phyloP scores from a whole-genome alignment of 2,888 invertebrate species.

The Platycheirus albimanus region DNA sequence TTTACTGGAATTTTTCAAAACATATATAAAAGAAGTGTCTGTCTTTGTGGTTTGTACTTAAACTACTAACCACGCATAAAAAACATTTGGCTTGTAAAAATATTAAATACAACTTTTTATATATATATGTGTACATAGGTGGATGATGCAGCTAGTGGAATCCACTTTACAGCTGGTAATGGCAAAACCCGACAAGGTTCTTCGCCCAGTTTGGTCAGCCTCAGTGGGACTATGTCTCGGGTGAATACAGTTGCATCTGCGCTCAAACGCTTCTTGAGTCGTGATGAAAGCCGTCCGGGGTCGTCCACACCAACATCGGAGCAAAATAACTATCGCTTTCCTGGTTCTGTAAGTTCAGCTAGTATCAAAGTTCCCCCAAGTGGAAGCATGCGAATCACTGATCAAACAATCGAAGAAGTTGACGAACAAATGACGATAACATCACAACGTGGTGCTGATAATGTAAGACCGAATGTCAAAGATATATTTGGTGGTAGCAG shows the following conservation, averaged over 20 bases:
- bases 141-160: constrained; percentile 89
- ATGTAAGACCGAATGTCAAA: constrained; percentile 86
- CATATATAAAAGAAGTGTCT: too few relatives aligned
- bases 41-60: constrained; percentile 51
- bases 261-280: constrained; percentile 89
- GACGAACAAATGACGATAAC: constrained; percentile 93
- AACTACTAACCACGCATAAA: constrained; percentile 34
- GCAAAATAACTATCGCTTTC: constrained; percentile 80
- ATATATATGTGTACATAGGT: constrained; percentile 83
- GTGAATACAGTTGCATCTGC: constrained; percentile 91
- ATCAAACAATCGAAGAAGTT: constrained; percentile 89
- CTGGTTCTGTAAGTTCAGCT: constrained; percentile 81
- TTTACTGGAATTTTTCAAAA: constrained; percentile 49
- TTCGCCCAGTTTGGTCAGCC: constrained; percentile 82
- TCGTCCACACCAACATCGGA: constrained; percentile 82
- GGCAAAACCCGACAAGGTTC: constrained; percentile 84
- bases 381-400: constrained; percentile 86
- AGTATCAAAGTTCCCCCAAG: constrained; percentile 78
- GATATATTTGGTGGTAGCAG: constrained; percentile 84
- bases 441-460: constrained; percentile 85
- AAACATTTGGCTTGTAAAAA: neutral
- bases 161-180: constrained; percentile 87
- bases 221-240: constrained; percentile 86
- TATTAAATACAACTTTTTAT: neutral
- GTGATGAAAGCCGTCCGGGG: constrained; percentile 86